These are phyloP conservation scores for Mamestra brassicae DNA, from an alignment of 2,888 invertebrate genomes.

Conservation along the genomic window DNA sequence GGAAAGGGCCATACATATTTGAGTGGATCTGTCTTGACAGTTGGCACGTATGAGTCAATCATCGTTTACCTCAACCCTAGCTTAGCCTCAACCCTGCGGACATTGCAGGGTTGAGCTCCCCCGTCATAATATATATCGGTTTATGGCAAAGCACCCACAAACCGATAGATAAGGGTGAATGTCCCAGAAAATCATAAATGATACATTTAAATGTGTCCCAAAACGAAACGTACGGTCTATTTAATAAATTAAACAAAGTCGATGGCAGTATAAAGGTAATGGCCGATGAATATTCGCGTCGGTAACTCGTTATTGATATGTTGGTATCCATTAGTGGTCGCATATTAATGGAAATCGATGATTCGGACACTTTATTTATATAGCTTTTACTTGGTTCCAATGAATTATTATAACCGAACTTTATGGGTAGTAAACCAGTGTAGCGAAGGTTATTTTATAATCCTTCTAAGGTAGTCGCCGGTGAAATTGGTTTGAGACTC, in stretches of 20 bases:
- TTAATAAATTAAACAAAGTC: conserved; percentile 44
- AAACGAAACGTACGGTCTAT: conserved; percentile 30
- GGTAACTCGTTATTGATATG: conserved; percentile 61
- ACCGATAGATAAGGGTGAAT: neutral
- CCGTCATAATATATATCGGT: neutral
- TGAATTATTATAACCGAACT: neutral
- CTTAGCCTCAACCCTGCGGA: neutral
- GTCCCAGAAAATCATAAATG: conserved; percentile 8
- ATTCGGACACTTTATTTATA: conserved; percentile 32
- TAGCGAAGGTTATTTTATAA: neutral
- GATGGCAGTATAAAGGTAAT: conserved; percentile 51
- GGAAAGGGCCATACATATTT: conserved; percentile 33
- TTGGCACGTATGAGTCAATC: conserved; percentile 33
- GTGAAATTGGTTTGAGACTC: neutral
- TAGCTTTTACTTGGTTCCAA: neutral
- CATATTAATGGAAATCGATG: conserved; percentile 58
- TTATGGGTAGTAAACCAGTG: too few species aligned
- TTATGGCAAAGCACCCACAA: conserved; percentile 5
- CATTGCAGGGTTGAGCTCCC: neutral
- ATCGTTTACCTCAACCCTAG: conserved; percentile 29
- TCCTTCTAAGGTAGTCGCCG: neutral
- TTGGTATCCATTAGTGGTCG: conserved; percentile 62
- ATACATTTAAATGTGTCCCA: conserved; percentile 31
- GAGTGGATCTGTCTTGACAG: neutral
- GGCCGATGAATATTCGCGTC: conserved; percentile 58